Conservation (phyloP, 1,140 invertebrate genomes). For the Parasteatoda tepidariorum region DNA sequence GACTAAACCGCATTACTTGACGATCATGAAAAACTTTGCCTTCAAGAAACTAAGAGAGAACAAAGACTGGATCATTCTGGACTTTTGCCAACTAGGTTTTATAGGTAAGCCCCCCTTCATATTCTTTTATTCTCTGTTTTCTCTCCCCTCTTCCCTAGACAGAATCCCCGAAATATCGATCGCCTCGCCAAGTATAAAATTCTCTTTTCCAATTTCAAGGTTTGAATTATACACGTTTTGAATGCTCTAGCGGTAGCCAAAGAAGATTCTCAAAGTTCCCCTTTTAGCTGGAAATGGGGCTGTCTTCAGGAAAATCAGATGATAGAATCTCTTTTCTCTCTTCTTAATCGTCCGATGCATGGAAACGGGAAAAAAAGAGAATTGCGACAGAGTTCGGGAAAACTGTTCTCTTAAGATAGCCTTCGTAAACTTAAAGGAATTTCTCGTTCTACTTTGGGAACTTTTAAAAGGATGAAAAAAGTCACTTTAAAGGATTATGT, state of each 20-base stretch:
- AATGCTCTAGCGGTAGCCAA: neutral
- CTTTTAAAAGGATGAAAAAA: too few relatives aligned
- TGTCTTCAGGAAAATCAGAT: constrained; percentile 13
- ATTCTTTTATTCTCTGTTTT: constrained; percentile 2
- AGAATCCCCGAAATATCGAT: constrained; percentile 41
- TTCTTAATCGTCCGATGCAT: too few relatives aligned
- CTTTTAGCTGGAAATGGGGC: neutral
- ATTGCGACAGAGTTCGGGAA: too few relatives aligned
- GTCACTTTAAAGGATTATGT: too few relatives aligned
- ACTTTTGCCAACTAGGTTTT: constrained; percentile 93
- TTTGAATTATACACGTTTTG: constrained; percentile 45
- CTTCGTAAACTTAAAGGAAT: too few relatives aligned
- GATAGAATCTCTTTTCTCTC: neutral
- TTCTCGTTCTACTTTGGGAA: too few relatives aligned
- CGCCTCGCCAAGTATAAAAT: neutral
- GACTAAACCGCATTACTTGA: constrained; percentile 83
- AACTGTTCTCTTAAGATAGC: too few relatives aligned
- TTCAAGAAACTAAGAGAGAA: constrained; percentile 75
- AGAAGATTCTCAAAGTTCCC: constrained; percentile 10
- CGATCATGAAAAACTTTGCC: constrained; percentile 89
- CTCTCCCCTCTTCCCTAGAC: neutral
- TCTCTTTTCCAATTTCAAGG: constrained; percentile 40
- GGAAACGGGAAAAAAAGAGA: too few relatives aligned
- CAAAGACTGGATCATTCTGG: constrained; percentile 89
- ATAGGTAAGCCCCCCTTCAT: constrained; percentile 82